Evolutionary conservation across 2,888 invertebrate genomes (phyloP), one percentile per base, ranked within the genome.

Genomic region (Drosophila formosana): DNA sequence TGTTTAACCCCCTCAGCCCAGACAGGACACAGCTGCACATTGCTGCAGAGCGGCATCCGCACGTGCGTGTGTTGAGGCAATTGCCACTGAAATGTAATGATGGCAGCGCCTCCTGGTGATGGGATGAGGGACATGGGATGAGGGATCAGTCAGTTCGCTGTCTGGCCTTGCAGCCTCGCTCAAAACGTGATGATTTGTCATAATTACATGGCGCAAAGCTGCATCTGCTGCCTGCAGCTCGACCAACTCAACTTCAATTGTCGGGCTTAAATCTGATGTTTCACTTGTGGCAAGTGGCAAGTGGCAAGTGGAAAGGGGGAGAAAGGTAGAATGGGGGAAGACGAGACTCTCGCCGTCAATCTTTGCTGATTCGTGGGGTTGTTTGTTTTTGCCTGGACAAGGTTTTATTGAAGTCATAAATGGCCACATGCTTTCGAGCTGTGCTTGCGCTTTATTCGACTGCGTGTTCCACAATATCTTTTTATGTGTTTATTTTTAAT

Each of bases 401-500:
- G 28, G n/a, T 46, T 60, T 50, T 11, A 52, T 49, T 60, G 43
- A 58, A 70, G 61, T 62, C 76, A 62, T 70, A 70, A 71, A 78
- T 63, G 56, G 18, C 45, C 41, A 11, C 53, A 43, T 52, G 26
- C n/a, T 49, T 50, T 47, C 37, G 46, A 67, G 49, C 34, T 62
- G 56, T 52, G 56, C 41, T 56, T 47, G 46, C 50, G 71, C 64
- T 73, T 65, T 68, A 58, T 63, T 51, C 47, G 57, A 60, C 65
- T 52, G 69, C 63, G 66, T 78, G 66, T 72, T 83, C 81, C 69
- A 80, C 81, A 81, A 80, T 86, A 71, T 75, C 58, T 43, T 79
- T 88, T 84, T 70, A 83, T 80, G 73, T 80, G 84, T 80, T 87
- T 86, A 74, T 88, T 86, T 88, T 86, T 74, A 86, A 84, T 88